Percentiles rank a stretch among this genome's conserved stretches.
phyloP scores from a whole-genome alignment of 2,113 vertebrate genomes.

The Muntiacus reevesi region DNA sequence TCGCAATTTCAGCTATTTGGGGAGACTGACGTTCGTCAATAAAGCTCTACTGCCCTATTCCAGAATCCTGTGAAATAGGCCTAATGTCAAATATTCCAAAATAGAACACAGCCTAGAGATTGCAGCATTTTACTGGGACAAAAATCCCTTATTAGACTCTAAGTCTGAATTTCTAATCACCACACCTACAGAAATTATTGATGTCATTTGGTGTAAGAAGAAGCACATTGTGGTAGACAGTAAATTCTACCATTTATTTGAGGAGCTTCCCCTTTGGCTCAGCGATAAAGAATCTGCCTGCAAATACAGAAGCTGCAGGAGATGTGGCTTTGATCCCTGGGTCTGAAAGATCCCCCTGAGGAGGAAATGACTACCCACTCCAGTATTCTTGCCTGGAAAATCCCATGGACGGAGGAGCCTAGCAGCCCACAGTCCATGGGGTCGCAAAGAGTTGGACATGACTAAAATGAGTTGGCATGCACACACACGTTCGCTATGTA shows the following conservation, averaged over 20 bases:
- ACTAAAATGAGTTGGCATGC: not conserved
- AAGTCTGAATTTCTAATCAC: not conserved
- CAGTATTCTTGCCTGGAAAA: not conserved
- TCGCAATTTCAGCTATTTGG: not conserved
- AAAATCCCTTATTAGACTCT: constrained; percentile 29
- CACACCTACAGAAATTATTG: not conserved
- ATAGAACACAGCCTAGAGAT: not conserved
- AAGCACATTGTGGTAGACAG: not conserved
- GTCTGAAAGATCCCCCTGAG: not conserved
- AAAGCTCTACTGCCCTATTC: not conserved
- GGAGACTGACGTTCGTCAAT: not conserved
- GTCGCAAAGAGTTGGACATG: not conserved
- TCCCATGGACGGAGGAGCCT: not conserved
- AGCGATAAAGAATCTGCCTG: not conserved
- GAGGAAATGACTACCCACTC: not conserved
- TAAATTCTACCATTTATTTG: not conserved
- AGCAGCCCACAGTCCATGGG: not conserved
- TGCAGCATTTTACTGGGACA: not conserved
- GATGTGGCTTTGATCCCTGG: not conserved
- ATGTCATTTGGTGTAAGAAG: not conserved
- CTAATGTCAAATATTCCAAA: not conserved
- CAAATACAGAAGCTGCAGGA: not conserved
- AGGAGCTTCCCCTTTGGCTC: not conserved
- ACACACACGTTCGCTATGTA: not conserved
- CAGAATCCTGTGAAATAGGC: not conserved